These are phyloP conservation scores for Girardinichthys multiradiatus DNA, from an alignment of 2,113 vertebrate genomes.

Conservation along the genomic window DNA sequence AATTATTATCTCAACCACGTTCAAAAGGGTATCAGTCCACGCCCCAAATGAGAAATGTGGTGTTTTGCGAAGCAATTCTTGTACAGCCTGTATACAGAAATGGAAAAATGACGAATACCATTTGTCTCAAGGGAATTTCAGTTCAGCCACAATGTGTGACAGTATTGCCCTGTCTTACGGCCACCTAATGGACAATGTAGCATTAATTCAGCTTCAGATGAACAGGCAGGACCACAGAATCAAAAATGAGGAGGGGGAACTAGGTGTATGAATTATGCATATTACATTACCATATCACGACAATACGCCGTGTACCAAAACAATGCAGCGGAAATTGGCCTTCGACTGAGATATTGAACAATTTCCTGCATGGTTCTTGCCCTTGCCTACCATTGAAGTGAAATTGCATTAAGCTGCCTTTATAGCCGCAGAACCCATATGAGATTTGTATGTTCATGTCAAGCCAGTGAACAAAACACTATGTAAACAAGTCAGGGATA, in stretches of 20 bases:
- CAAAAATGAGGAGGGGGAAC: slow-evolving; percentile 82
- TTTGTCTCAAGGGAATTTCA: slow-evolving; percentile 70
- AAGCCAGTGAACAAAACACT: slow-evolving; percentile 82
- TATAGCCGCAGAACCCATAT: slow-evolving; percentile 83
- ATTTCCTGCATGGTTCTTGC: slow-evolving; percentile 93
- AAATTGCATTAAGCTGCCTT: slow-evolving; percentile 92
- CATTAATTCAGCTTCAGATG: slow-evolving; percentile 88
- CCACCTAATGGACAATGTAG: slow-evolving; percentile 83
- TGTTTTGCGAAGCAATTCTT: slow-evolving; percentile 69
- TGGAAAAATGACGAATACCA: slow-evolving; percentile 66
- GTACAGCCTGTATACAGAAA: slow-evolving; percentile 48
- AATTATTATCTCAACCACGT: slow-evolving; percentile 54
- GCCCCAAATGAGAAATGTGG: slow-evolving; percentile 60
- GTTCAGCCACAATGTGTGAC: slow-evolving; percentile 78
- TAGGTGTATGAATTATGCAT: slow-evolving; percentile 94
- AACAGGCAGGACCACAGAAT: slow-evolving; percentile 87
- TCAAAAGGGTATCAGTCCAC: slow-evolving; percentile 35
- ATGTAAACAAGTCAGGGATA: slow-evolving; percentile 93
- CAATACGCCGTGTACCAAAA: slow-evolving; percentile 79
- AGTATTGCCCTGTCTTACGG: slow-evolving; percentile 80
- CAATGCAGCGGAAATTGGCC: slow-evolving; percentile 88
- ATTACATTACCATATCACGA: slow-evolving; percentile 84
- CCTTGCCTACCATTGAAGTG: slow-evolving; percentile 91
- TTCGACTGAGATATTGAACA: slow-evolving; percentile 90
- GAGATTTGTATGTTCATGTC: slow-evolving; percentile 82